phyloP scores from a whole-genome alignment of 2,797 vertebrate genomes.

The Siniperca scherzeri region DNA sequence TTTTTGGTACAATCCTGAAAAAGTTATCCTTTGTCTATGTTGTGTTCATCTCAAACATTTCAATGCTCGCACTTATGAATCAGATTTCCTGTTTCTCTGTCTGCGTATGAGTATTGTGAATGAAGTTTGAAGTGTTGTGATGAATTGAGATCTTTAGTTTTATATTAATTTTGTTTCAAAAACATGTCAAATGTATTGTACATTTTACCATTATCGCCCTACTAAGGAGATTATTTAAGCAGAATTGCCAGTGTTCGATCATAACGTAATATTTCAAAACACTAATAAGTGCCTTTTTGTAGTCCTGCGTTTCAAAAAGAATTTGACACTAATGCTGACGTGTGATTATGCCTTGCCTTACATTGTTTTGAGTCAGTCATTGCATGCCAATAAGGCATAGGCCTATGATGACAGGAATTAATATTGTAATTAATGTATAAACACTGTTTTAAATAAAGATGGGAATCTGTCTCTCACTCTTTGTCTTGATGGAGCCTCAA shows the following conservation, averaged over 20 bases:
- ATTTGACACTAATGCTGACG: slow-evolving; percentile 51
- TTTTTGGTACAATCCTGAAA: slow-evolving; percentile 50
- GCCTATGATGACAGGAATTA: slow-evolving; percentile 40
- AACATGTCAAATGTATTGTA: slow-evolving; percentile 4
- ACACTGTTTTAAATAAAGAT: slow-evolving; percentile 71
- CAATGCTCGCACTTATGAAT: slow-evolving; percentile 3
- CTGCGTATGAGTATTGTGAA: slow-evolving; percentile 45
- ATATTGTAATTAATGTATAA: slow-evolving; percentile 55
- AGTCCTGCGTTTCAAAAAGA: slow-evolving; percentile 64
- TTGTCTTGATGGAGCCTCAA: slow-evolving; percentile 11
- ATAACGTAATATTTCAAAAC: slow-evolving; percentile 47
- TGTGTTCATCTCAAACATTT: slow-evolving; percentile 13
- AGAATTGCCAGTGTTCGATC: slow-evolving; percentile 23
- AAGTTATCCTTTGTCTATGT: neutral
- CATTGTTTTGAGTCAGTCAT: slow-evolving; percentile 50
- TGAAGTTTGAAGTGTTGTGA: slow-evolving; percentile 28
- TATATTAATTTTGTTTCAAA: neutral
- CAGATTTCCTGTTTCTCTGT: slow-evolving; percentile 21
- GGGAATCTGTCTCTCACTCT: neutral
- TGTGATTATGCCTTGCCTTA: slow-evolving; percentile 68
- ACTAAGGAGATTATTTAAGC: slow-evolving; percentile 9
- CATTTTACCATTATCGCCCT: slow-evolving; percentile 6
- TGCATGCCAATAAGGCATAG: slow-evolving; percentile 53
- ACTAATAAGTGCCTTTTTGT: slow-evolving; percentile 83
- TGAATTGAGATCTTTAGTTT: neutral